A percentile compares a stretch with the other conserved stretches of the same genome.
Evolutionary conservation across 2,888 invertebrate genomes (phyloP).

Genomic region (Sminthurinus aureus): DNA sequence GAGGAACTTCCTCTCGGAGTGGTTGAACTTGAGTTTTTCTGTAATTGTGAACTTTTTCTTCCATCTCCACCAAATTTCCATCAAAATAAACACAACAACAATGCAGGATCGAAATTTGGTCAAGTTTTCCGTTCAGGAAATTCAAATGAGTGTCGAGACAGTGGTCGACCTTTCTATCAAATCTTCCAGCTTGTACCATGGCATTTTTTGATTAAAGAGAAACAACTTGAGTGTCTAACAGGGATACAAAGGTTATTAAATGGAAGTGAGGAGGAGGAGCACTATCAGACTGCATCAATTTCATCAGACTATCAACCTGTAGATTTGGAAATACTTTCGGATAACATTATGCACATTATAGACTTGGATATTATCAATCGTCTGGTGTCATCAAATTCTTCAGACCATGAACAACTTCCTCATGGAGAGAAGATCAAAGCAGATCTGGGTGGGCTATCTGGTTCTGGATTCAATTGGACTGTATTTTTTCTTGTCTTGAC

Average conservation of each 20-base stretch:
- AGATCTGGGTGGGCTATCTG: background rate
- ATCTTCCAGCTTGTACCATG: conserved; percentile 18
- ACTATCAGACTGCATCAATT: background rate
- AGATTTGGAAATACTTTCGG: background rate
- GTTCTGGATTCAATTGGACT: background rate
- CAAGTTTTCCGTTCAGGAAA: background rate
- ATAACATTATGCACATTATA: background rate
- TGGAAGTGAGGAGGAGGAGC: background rate
- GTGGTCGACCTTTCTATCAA: background rate
- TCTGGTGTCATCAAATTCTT: too few species aligned
- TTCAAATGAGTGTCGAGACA: background rate
- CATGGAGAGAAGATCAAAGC: background rate
- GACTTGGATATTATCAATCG: background rate
- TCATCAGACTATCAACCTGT: too few species aligned
- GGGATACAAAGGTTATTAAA: background rate
- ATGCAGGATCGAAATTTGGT: too few species aligned
- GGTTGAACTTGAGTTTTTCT: conserved; percentile 34
- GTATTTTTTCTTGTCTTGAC: background rate
- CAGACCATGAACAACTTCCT: background rate
- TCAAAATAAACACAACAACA: too few species aligned
- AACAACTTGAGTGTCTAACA: background rate
- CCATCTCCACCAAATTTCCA: too few species aligned
- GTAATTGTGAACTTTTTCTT: conserved; percentile 25
- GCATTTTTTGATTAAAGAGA: background rate
- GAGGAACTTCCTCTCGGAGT: conserved; percentile 5